These are phyloP conservation scores for Peromyscus nudipes DNA, from an alignment of 2,797 vertebrate species.

Conservation along the genomic window DNA sequence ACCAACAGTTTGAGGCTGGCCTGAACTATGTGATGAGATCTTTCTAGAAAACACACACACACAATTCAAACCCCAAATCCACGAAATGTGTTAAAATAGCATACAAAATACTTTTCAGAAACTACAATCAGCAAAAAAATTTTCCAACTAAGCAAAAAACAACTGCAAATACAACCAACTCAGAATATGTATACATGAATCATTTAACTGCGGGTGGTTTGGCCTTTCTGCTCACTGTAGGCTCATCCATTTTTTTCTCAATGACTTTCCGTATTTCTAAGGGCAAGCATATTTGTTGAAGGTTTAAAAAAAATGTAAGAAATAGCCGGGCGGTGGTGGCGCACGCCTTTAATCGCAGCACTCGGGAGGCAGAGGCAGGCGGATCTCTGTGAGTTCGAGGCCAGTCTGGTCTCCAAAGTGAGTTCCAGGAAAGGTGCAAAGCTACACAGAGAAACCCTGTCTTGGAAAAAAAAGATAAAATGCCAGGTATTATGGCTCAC, in stretches of 20 bases:
- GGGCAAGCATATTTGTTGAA: background rate
- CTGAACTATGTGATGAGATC: background rate
- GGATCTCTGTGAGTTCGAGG: background rate
- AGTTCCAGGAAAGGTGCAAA: background rate
- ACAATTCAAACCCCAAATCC: background rate
- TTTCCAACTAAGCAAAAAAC: background rate
- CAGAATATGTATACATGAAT: background rate
- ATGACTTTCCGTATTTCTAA: background rate
- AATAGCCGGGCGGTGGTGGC: too few species aligned
- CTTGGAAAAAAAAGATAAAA: too few species aligned
- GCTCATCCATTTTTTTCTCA: background rate
- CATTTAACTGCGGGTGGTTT: background rate
- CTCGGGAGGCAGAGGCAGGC: background rate
- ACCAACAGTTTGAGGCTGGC: background rate
- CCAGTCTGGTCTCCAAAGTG: background rate
- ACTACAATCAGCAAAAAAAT: background rate
- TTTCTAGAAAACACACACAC: background rate
- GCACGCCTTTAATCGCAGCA: background rate
- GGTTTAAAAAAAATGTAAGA: background rate
- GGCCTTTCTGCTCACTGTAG: background rate
- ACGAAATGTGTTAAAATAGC: background rate
- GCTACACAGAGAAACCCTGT: background rate
- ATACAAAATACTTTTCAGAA: background rate
- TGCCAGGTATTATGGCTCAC: background rate
- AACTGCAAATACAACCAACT: background rate